A percentile compares a stretch with the other conserved stretches of the same genome.
Conservation (phyloP, 2,888 invertebrate genomes). For the Hyposoter didymator region DNA sequence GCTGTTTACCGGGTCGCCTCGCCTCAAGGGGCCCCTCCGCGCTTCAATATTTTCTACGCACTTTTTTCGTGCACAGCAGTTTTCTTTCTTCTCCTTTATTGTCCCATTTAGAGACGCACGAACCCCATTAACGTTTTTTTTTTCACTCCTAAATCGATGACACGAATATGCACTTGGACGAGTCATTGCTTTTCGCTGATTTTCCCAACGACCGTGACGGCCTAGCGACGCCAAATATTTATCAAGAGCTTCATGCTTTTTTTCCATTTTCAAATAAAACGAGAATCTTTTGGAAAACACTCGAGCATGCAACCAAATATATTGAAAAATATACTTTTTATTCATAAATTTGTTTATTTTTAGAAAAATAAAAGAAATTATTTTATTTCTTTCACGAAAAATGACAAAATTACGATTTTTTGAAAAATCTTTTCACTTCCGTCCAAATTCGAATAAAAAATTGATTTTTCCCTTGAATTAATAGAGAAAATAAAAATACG, state of each 20-base stretch:
- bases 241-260: background rate
- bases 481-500: too few relatives aligned
- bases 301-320: background rate
- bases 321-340: background rate
- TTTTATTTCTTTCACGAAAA: too few relatives aligned
- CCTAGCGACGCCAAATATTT: constrained; percentile 18
- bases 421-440: too few relatives aligned
- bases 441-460: background rate
- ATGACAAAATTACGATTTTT: too few relatives aligned
- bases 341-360: too few relatives aligned
- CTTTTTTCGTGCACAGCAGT: background rate
- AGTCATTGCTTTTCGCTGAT: constrained; percentile 36
- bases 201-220: background rate
- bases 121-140: constrained; percentile 20
- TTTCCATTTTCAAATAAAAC: background rate
- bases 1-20: constrained; percentile 40
- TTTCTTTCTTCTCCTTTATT: constrained; percentile 17
- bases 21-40: constrained; percentile 6
- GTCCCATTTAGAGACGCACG: constrained; percentile 13
- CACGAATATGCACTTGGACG: constrained; percentile 41
- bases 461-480: background rate
- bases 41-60: constrained; percentile 23
- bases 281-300: background rate
- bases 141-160: constrained; percentile 12
- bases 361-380: background rate